phyloP scores from a whole-genome alignment of 2,797 vertebrate species.

The Hyperoplus immaculatus region DNA sequence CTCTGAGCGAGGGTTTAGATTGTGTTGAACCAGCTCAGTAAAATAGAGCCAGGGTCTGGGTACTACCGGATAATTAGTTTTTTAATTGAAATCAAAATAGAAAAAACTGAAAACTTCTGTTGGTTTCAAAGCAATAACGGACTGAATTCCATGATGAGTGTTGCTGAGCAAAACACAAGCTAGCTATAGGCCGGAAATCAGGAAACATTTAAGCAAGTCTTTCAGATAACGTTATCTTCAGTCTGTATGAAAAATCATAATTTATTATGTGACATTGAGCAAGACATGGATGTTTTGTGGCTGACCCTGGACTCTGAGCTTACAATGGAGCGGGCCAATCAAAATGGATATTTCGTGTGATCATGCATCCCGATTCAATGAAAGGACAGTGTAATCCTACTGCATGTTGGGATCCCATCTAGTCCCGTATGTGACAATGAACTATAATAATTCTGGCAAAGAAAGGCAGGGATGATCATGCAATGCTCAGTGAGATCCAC shows the following conservation, averaged over 20 bases:
- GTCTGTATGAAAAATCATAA: neutral
- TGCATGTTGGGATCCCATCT: neutral
- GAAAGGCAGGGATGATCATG: conserved; percentile 8
- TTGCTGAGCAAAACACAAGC: neutral
- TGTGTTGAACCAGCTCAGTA: too few relatives aligned
- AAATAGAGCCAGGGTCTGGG: too few relatives aligned
- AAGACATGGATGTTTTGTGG: neutral
- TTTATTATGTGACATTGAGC: conserved; percentile 3
- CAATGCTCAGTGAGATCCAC: neutral
- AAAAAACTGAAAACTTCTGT: neutral
- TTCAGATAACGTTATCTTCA: conserved; percentile 3
- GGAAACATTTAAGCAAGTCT: conserved; percentile 31
- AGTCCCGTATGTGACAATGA: neutral
- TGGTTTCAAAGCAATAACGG: too few relatives aligned
- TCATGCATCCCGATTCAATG: neutral
- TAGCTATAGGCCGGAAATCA: neutral
- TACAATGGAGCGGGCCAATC: neutral
- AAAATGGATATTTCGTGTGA: neutral
- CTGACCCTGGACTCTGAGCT: conserved; percentile 26
- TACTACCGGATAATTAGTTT: neutral
- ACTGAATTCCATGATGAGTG: neutral
- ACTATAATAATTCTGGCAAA: neutral
- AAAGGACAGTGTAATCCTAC: neutral
- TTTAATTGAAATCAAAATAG: neutral
- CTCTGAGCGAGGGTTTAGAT: too few relatives aligned